phyloP scores from a whole-genome alignment of 2,888 invertebrate genomes.

The Acrobasis repandana region DNA sequence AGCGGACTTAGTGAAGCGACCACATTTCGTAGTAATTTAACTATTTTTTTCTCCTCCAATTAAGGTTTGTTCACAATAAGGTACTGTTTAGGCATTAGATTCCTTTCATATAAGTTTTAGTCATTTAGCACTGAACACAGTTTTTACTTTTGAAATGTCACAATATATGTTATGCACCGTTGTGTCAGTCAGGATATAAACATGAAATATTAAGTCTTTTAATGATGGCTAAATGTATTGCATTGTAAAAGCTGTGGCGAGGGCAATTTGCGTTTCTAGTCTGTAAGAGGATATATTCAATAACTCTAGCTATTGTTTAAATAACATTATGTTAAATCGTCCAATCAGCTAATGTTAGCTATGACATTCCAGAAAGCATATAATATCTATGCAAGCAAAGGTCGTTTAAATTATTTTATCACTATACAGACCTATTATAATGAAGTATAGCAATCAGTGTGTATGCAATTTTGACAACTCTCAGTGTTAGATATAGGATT shows the following conservation, averaged over 20 bases:
- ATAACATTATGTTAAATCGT: conserved; percentile 38
- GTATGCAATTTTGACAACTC: conserved; percentile 31
- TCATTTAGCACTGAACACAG: conserved; percentile 66
- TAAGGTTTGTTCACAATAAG: conserved; percentile 69
- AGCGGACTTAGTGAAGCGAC: conserved; percentile 70
- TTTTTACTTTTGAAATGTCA: conserved; percentile 65
- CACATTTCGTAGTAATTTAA: conserved; percentile 53
- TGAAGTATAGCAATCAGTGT: conserved; percentile 40
- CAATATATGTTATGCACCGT: conserved; percentile 39
- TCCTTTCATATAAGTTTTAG: conserved; percentile 52
- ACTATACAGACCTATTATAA: conserved; percentile 6
- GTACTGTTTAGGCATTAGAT: conserved; percentile 68
- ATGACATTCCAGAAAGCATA: conserved; percentile 57
- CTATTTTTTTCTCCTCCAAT: conserved; percentile 53
- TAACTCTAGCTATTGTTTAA: conserved; percentile 44
- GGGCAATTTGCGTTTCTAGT: conserved; percentile 55
- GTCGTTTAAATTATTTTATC: conserved; percentile 13
- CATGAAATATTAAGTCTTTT: conserved; percentile 22
- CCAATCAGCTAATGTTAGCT: conserved; percentile 46
- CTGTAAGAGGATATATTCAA: conserved; percentile 52
- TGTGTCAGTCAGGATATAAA: conserved; percentile 40
- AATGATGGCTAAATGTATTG: conserved; percentile 31
- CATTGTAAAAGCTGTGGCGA: conserved; percentile 68
- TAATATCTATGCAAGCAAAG: conserved; percentile 22
- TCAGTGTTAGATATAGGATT: conserved; percentile 40